These are phyloP conservation scores for Amblyornis subalaris DNA, from an alignment of 2,113 vertebrate genomes.

Conservation along the genomic window DNA sequence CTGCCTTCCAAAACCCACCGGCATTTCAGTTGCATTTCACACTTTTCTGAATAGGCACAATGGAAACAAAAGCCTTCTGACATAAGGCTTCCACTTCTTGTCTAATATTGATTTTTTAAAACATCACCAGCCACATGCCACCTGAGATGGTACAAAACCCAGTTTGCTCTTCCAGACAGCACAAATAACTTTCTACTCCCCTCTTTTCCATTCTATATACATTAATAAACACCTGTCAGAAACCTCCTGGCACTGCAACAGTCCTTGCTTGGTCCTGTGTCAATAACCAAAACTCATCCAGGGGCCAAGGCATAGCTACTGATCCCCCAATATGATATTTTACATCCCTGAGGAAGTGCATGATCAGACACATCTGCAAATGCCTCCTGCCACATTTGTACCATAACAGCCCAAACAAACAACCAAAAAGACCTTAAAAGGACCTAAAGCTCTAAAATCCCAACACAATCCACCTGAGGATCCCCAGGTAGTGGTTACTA, in stretches of 20 bases:
- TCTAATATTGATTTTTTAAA: neutral
- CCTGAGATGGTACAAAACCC: neutral
- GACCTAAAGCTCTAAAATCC: neutral
- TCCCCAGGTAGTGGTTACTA: neutral
- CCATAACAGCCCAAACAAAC: neutral
- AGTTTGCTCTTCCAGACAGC: neutral
- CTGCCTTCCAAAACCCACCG: neutral
- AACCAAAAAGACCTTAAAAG: neutral
- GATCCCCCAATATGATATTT: neutral
- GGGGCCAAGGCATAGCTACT: neutral
- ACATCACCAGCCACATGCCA: too few relatives aligned
- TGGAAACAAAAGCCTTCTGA: neutral
- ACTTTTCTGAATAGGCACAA: neutral
- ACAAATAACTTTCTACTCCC: neutral
- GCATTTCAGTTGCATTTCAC: neutral
- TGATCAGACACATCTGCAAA: neutral
- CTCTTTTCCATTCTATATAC: neutral
- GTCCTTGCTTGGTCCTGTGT: neutral
- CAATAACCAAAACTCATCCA: neutral
- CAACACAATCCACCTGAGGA: fast-evolving
- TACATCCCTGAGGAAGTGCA: fast-evolving
- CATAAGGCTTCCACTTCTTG: neutral
- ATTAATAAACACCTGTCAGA: neutral
- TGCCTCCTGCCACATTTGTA: neutral
- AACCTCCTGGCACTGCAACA: neutral